Percentiles rank a stretch among this genome's conserved stretches.
Evolutionary conservation across 2,113 vertebrate genomes (phyloP).

Genomic region (Hippocampus mohnikei): DNA sequence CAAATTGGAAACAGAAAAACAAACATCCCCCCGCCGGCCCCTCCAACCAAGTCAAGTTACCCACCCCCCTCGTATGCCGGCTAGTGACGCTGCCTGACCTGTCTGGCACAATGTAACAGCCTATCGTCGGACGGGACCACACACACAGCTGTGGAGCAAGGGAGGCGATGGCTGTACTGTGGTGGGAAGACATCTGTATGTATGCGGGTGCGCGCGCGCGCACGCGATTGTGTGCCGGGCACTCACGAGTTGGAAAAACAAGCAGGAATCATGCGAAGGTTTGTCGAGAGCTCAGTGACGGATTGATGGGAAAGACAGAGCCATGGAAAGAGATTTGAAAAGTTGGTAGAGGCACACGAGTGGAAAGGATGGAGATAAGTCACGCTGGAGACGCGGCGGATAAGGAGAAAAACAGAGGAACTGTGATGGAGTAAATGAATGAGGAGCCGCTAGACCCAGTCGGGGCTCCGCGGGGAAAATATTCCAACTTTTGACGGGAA

Average conservation of each 20-base stretch:
- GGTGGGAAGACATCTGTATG: conserved; percentile 10
- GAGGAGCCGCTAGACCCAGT: conserved; percentile 44
- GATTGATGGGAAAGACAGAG: conserved; percentile 48
- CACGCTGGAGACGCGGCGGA: conserved; percentile 14
- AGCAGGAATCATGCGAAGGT: conserved; percentile 42
- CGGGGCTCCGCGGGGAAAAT: conserved; percentile 47
- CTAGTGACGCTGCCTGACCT: conserved; percentile 64
- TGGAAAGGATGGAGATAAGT: conserved; percentile 17
- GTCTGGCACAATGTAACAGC: conserved; percentile 73
- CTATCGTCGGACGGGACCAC: conserved; percentile 69
- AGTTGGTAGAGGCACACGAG: conserved; percentile 11
- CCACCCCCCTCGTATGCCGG: conserved; percentile 33
- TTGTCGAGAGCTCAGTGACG: conserved; percentile 45
- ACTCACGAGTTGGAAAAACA: conserved; percentile 61
- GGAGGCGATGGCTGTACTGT: conserved; percentile 27
- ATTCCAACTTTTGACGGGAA: conserved; percentile 34
- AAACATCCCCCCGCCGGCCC: conserved; percentile 57
- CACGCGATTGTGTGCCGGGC: not conserved
- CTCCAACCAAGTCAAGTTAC: not conserved
- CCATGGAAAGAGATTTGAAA: conserved; percentile 19
- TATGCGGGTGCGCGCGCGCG: not conserved
- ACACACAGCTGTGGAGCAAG: conserved; percentile 50
- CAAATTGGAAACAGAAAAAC: conserved; percentile 76
- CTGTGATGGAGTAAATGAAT: conserved; percentile 47
- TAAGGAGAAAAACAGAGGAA: conserved; percentile 37